These are phyloP conservation scores for Leptinotarsa peninsularis DNA, from an alignment of 2,888 invertebrate species.

Conservation along the genomic window DNA sequence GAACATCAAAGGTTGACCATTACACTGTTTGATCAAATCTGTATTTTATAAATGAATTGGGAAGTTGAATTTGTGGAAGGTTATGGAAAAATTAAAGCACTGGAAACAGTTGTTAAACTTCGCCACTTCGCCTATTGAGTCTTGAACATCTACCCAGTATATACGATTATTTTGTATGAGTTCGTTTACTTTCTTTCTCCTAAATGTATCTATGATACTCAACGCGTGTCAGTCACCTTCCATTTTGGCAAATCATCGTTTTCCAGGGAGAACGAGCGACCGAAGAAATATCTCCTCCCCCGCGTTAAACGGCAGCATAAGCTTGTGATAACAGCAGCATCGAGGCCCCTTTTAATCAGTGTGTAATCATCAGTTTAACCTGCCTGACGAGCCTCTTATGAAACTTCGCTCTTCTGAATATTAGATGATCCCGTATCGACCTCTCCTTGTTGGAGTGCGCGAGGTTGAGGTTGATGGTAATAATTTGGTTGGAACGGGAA, in stretches of 20 bases:
- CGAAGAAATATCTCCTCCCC: slow-evolving; percentile 2
- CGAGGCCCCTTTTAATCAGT: slow-evolving; percentile 61
- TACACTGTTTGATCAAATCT: no score
- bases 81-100: no score
- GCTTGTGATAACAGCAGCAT: slow-evolving; percentile 59
- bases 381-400: slow-evolving; percentile 60
- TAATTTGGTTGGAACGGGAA: neutral
- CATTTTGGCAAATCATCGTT: slow-evolving; percentile 14
- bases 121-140: no score
- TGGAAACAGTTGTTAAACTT: no score
- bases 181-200: neutral
- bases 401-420: slow-evolving; percentile 20
- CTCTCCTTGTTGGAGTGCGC: neutral
- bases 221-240: neutral
- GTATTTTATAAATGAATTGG: no score
- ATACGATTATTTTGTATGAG: no score
- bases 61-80: no score
- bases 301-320: slow-evolving; percentile 53
- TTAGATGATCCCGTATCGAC: neutral
- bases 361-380: slow-evolving; percentile 64
- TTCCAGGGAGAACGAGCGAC: neutral
- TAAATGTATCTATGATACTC: neutral
- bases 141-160: no score
- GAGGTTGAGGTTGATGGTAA: neutral
- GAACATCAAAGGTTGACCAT: no score